These are phyloP conservation scores for Zele albiditarsus DNA, from an alignment of 2,888 invertebrate genomes.

Conservation along the genomic window DNA sequence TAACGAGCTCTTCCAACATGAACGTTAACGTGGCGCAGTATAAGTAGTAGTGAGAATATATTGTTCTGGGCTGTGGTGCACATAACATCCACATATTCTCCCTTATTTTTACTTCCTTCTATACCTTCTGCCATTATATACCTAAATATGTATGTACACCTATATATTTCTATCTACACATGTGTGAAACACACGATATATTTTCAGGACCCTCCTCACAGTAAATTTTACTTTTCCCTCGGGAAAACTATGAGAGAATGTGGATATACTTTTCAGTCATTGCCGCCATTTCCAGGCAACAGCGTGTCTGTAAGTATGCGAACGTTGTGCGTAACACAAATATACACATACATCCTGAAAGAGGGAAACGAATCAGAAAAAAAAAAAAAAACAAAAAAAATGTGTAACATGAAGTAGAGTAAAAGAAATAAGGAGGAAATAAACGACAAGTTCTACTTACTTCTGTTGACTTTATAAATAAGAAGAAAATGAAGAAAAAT, in stretches of 20 bases:
- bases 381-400: neutral
- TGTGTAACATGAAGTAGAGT: neutral
- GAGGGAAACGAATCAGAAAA: conserved; percentile 18
- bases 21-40: conserved; percentile 1
- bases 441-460: neutral
- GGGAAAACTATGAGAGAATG: conserved; percentile 19
- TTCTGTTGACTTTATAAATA: neutral
- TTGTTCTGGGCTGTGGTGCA: neutral
- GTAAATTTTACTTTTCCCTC: conserved; percentile 27
- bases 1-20: conserved; percentile 17
- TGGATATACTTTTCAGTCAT: conserved; percentile 8
- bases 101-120: neutral
- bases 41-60: neutral
- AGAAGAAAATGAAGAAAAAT: neutral
- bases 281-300: neutral
- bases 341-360: neutral
- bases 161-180: neutral
- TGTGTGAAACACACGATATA: neutral
- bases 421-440: conserved; percentile 21
- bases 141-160: neutral
- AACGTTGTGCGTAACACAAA: neutral
- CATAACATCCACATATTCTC: neutral
- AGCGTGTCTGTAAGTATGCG: neutral
- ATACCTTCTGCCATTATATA: neutral
- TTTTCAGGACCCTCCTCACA: conserved; percentile 6